These are phyloP conservation scores for Zhuqinia jingwanae DNA, from an alignment of 2,888 invertebrate genomes.

Conservation along the genomic window DNA sequence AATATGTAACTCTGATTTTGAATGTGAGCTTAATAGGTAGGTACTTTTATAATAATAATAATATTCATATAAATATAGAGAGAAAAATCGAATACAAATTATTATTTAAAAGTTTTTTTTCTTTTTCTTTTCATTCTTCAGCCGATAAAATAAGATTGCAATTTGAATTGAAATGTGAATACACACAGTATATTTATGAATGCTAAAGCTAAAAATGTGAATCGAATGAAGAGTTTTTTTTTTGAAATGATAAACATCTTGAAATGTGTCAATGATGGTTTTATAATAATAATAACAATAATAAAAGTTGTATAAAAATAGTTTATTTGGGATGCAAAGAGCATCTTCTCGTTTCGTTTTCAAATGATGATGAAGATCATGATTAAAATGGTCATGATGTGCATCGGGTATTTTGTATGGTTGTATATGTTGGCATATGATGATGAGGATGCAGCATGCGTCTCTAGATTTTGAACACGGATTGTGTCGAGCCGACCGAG, in stretches of 20 bases:
- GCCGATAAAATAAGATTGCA: not conserved
- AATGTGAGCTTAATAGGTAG: not conserved
- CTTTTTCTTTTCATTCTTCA: not conserved
- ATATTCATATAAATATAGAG: no score
- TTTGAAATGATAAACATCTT: slow-evolving; percentile 41
- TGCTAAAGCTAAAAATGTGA: not conserved
- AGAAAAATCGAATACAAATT: no score
- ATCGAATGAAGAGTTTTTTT: not conserved
- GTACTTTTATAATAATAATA: no score
- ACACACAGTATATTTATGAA: not conserved
- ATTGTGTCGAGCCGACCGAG: not conserved
- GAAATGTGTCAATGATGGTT: slow-evolving; percentile 32
- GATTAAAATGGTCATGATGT: not conserved
- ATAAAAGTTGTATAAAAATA: not conserved
- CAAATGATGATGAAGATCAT: not conserved
- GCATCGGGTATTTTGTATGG: not conserved
- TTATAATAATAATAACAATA: not conserved
- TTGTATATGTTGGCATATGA: not conserved
- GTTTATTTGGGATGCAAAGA: slow-evolving; percentile 28
- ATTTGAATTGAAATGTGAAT: not conserved
- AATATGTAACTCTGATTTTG: no score
- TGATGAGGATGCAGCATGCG: not conserved
- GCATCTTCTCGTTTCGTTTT: not conserved
- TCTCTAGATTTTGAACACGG: slow-evolving; percentile 10
- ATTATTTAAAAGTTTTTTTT: not conserved